phyloP scores from a whole-genome alignment of 1,140 invertebrate genomes.

The Drosophila kanapiae region DNA sequence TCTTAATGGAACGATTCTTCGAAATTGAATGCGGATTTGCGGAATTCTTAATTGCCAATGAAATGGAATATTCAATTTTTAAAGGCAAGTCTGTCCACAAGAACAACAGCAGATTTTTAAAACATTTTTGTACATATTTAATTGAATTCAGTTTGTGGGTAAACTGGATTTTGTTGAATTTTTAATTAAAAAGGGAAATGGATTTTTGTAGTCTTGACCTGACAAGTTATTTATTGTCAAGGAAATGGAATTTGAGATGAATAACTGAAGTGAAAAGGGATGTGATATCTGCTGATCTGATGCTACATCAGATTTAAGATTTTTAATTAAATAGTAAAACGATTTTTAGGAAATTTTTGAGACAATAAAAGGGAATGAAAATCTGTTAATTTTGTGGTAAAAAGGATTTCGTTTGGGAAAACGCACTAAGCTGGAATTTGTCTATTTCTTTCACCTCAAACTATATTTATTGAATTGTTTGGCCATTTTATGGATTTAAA shows the following conservation, averaged over 20 bases:
- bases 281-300: background rate
- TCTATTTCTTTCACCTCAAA: background rate
- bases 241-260: background rate
- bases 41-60: conserved; percentile 44
- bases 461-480: background rate
- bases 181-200: conserved; percentile 26
- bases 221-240: conserved; percentile 13
- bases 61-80: conserved; percentile 28
- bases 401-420: no score
- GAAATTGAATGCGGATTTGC: conserved; percentile 41
- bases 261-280: background rate
- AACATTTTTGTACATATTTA: background rate
- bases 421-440: background rate
- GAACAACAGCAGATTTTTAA: background rate
- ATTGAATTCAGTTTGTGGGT: conserved; percentile 1
- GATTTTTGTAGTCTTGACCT: background rate
- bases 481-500: background rate
- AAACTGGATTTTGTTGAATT: conserved; percentile 28
- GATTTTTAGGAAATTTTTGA: background rate
- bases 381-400: no score
- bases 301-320: background rate
- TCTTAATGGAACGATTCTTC: conserved; percentile 47
- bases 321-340: background rate
- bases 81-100: background rate
- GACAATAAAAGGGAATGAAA: background rate